phyloP scores from a whole-genome alignment of 2,888 invertebrate species.

The Cepaea hortensis region DNA sequence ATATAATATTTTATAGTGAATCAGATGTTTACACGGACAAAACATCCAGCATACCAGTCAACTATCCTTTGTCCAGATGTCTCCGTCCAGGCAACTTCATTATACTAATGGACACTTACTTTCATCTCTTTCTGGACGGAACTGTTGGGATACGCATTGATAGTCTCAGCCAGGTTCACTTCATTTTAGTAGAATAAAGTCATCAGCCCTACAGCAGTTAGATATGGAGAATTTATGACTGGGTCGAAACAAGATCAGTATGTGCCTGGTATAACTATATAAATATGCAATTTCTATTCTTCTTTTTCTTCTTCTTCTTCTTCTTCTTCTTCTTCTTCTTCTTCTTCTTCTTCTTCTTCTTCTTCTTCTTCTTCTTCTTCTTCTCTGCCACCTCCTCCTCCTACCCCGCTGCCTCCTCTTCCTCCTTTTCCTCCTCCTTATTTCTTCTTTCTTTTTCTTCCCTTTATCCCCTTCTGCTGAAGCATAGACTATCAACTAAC shows the following conservation, averaged over 20 bases:
- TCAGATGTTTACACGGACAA: neutral
- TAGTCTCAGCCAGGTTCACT: constrained; percentile 10
- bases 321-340: neutral
- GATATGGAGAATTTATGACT: neutral
- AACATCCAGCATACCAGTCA: neutral
- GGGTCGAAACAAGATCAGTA: neutral
- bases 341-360: neutral
- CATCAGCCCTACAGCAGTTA: neutral
- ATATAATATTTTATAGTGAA: neutral
- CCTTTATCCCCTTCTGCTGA: too few relatives aligned
- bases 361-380: neutral
- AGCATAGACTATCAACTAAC: too few relatives aligned
- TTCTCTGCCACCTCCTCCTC: neutral
- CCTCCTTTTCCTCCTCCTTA: too few relatives aligned
- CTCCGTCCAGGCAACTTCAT: constrained; percentile 17
- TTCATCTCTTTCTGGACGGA: neutral
- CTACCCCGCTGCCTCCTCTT: neutral
- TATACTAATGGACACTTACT: neutral
- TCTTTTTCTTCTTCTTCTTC: too few relatives aligned
- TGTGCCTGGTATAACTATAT: too few relatives aligned
- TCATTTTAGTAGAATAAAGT: neutral
- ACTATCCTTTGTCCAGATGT: neutral
- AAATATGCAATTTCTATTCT: neutral
- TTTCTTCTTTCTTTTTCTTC: neutral
- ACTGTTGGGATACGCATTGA: constrained; percentile 29